Conservation (phyloP, 2,113 vertebrate genomes). For the Bothrops jararaca region DNA sequence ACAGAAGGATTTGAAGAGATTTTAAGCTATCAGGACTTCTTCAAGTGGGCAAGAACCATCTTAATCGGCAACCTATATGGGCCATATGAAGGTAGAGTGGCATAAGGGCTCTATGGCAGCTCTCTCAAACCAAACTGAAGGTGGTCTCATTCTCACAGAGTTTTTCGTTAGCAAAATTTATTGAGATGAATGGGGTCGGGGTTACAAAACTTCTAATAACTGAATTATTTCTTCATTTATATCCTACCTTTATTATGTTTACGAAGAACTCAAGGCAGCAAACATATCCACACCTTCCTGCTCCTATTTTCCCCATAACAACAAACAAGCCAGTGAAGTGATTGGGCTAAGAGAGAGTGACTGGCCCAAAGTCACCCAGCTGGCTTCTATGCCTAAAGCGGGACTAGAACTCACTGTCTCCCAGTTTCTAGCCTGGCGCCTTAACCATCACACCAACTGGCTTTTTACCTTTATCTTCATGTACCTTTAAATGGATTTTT, state of each 20-base stretch:
- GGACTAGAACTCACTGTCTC: neutral
- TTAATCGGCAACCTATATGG: slow-evolving; percentile 84
- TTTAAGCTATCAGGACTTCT: slow-evolving; percentile 81
- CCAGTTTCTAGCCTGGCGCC: neutral
- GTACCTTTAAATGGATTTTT: neutral
- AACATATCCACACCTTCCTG: neutral
- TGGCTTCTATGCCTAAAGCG: neutral
- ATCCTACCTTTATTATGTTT: neutral
- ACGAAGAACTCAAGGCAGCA: neutral
- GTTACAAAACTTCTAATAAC: neutral
- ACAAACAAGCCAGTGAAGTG: neutral
- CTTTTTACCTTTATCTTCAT: neutral
- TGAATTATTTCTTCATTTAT: neutral
- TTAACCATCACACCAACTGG: neutral
- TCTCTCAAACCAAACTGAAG: neutral
- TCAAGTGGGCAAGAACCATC: slow-evolving; percentile 84
- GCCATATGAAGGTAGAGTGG: slow-evolving; percentile 76
- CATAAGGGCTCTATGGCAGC: neutral
- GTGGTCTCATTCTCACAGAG: neutral
- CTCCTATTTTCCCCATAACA: neutral
- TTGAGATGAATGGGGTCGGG: neutral
- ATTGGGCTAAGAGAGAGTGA: neutral
- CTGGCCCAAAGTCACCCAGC: neutral
- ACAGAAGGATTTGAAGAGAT: slow-evolving; percentile 72
- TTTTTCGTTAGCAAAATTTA: neutral